Base-by-base conservation (phyloP, 1,140 invertebrate genomes). In the Heliconius melpomene region DNA sequence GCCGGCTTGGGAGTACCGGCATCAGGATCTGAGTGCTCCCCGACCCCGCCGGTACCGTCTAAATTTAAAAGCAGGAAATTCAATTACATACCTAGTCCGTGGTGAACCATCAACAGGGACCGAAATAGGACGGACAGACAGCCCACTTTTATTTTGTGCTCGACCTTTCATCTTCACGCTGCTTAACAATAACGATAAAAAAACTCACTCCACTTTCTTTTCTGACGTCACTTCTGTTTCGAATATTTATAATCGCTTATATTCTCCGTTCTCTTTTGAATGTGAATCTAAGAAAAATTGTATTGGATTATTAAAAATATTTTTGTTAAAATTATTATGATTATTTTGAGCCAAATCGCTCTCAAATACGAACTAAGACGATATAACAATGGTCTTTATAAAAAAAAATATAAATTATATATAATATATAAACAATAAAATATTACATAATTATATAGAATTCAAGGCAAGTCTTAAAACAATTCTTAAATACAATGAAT, bases 61-160 rank as follows among this genome's bases (percentile, higher is more conserved):
- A 91, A 91, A 92, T 93, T 91, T 92, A 91, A 91, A 93, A 92
- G 91, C 91, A 92, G 93, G 91, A 93, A 88, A 92, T 94, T 93
- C 87, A 92, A 94, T 93, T 93, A 88, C 91, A 90, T 83, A 76
- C 84, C 83, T 86, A 91, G 88, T 29, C 26, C 60, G 60, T 89
- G 92, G 92, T 91, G 89, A 87, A 88, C 88, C 82, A 87, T 93
- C 91, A 93, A 90, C 86, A 91, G 89, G 90, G 89, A 91, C 89
- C 88, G 87, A 93, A 94, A 92, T 93, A 94, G 90, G 87, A 90
- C 88, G 90, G 83, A 38, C 23, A 66, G 23, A 29, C 60, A 11
- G 87, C 86, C 88, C 90, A 91, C 84, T 91, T 90, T 89, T 91
- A 90, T 90, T 89, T 90, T 80, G 86, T 86, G 83, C 82, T 86